These are phyloP conservation scores for Laothoe populi DNA, from an alignment of 2,888 invertebrate genomes.

Conservation along the genomic window DNA sequence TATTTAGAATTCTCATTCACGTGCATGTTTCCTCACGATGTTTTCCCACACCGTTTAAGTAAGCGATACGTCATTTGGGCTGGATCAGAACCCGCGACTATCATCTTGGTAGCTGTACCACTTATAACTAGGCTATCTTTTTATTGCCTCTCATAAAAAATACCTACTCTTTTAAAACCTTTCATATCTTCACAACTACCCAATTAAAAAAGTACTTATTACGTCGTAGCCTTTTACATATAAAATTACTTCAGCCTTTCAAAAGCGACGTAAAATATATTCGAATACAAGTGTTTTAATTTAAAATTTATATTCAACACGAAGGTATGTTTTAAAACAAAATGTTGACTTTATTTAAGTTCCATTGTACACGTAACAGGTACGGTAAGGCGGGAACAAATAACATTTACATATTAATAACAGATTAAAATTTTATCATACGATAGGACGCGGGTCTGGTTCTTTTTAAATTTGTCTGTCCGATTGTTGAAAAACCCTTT, in stretches of 20 bases:
- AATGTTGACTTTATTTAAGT: constrained; percentile 24
- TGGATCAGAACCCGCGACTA: too few relatives aligned
- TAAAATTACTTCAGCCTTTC: constrained; percentile 2
- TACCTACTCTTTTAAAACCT: not conserved
- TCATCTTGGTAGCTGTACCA: too few relatives aligned
- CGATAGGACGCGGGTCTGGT: not conserved
- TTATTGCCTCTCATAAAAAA: not conserved
- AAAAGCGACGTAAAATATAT: not conserved
- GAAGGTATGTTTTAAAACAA: constrained; percentile 13
- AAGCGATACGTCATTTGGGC: too few relatives aligned
- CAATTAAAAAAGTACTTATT: constrained; percentile 1
- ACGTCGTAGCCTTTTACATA: not conserved
- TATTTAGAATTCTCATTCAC: too few relatives aligned
- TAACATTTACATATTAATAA: constrained; percentile 24
- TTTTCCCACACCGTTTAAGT: too few relatives aligned
- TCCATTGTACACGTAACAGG: constrained; percentile 18
- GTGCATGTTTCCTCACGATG: too few relatives aligned
- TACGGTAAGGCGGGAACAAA: constrained; percentile 14
- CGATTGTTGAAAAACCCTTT: too few relatives aligned
- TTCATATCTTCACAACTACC: not conserved
- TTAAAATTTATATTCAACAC: constrained; percentile 7
- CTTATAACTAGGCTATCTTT: too few relatives aligned
- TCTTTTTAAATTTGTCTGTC: not conserved
- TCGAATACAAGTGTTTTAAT: constrained; percentile 21
- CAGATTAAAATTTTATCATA: constrained; percentile 18